Evolutionary conservation across 2,113 vertebrate species (phyloP).

Genomic region (human): DNA sequence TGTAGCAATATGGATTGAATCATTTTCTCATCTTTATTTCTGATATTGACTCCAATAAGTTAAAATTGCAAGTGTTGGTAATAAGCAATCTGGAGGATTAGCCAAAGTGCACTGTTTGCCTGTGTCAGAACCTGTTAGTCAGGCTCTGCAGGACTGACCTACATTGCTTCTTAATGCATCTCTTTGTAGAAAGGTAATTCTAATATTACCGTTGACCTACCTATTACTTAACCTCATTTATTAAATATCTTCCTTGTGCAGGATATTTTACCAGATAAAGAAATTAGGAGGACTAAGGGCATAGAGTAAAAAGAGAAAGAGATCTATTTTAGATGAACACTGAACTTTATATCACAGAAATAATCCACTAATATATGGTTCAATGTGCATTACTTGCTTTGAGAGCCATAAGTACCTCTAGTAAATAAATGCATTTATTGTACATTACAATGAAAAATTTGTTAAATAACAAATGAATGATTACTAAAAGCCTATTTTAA

Average conservation of each 20-base stretch:
- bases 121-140: conserved; percentile 62
- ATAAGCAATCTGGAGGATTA: conserved; percentile 60
- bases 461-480: background rate
- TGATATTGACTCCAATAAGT: conserved; percentile 32
- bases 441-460: conserved; percentile 5
- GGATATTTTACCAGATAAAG: conserved; percentile 58
- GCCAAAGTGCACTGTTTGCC: conserved; percentile 26
- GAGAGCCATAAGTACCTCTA: background rate
- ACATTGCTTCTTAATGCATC: conserved; percentile 69
- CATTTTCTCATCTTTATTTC: conserved; percentile 43
- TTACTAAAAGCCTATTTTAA: conserved; percentile 27
- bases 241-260: conserved; percentile 19
- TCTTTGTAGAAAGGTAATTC: conserved; percentile 73
- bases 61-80: conserved; percentile 56
- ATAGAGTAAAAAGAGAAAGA: background rate
- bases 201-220: conserved; percentile 73
- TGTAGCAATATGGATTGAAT: background rate
- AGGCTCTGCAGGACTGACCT: conserved; percentile 63
- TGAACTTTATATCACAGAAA: conserved; percentile 33
- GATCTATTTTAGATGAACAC: background rate
- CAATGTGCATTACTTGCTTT: background rate
- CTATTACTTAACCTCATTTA: conserved; percentile 68
- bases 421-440: background rate
- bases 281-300: background rate
- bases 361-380: conserved; percentile 3